A percentile compares a stretch with the other conserved stretches of the same genome.
Conservation (phyloP, 2,888 invertebrate species). For the Acanthopleura granulata region DNA sequence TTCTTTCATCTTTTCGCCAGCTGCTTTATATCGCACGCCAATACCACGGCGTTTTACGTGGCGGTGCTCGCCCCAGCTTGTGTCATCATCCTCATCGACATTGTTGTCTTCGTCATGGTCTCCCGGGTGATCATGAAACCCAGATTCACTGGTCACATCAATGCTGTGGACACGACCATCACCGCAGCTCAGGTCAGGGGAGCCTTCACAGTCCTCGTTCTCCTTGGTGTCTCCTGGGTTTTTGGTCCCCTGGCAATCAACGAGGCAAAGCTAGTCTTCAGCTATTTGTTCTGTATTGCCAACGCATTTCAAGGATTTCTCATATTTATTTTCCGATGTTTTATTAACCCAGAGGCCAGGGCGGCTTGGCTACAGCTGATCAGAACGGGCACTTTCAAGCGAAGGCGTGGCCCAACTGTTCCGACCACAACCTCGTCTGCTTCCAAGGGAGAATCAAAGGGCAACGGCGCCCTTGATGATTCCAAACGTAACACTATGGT, state of each 20-base stretch:
- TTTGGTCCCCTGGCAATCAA: slow-evolving; percentile 62
- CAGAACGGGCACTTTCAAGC: slow-evolving; percentile 58
- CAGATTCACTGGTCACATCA: slow-evolving; percentile 46
- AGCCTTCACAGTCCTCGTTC: slow-evolving; percentile 61
- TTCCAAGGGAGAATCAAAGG: neutral
- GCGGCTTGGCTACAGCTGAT: slow-evolving; percentile 58
- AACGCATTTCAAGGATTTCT: slow-evolving; percentile 46
- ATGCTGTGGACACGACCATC: slow-evolving; percentile 19
- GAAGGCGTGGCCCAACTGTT: slow-evolving; percentile 47
- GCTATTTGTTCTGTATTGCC: slow-evolving; percentile 60
- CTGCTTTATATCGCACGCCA: slow-evolving; percentile 68
- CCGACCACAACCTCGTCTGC: neutral
- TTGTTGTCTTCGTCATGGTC: slow-evolving; percentile 69
- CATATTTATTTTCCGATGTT: slow-evolving; percentile 60
- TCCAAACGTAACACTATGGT: slow-evolving; percentile 14
- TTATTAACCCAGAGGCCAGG: slow-evolving; percentile 59
- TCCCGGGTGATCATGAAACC: slow-evolving; percentile 58
- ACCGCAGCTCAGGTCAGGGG: slow-evolving; percentile 52
- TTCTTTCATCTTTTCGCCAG: slow-evolving; percentile 42
- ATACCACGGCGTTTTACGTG: slow-evolving; percentile 68
- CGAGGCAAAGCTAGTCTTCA: slow-evolving; percentile 57
- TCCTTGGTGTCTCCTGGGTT: slow-evolving; percentile 64
- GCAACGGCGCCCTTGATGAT: neutral
- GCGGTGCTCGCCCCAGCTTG: slow-evolving; percentile 70
- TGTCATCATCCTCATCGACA: slow-evolving; percentile 69